Evolutionary conservation across 2,797 vertebrate genomes (phyloP).

Genomic region (Anableps anableps): DNA sequence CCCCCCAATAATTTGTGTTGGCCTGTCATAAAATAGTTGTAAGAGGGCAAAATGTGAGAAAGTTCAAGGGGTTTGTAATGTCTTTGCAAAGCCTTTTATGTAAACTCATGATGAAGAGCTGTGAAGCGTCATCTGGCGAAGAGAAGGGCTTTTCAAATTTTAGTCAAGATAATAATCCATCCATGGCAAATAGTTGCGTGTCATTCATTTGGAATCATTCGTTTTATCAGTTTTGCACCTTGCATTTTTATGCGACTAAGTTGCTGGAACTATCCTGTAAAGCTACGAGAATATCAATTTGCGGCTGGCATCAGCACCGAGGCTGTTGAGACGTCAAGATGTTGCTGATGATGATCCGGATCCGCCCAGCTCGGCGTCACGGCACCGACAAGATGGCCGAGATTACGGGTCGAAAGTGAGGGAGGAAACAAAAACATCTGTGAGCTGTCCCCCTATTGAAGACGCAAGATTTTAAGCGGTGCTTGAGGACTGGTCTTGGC

Average conservation of each 20-base stretch:
- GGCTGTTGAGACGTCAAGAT: constrained; percentile 44
- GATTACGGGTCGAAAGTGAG: constrained; percentile 78
- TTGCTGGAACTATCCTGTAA: not conserved
- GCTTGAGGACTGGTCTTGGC: constrained; percentile 1
- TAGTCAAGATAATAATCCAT: not conserved
- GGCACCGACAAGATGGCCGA: constrained; percentile 85
- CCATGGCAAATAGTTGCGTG: not conserved
- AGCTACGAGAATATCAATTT: not conserved
- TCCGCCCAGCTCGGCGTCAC: constrained; percentile 81
- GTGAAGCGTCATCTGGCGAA: not conserved
- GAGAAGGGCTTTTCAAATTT: not conserved
- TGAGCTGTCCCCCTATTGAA: constrained; percentile 31
- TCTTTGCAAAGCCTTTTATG: not conserved
- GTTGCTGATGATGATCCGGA: constrained; percentile 87
- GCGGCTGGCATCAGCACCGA: constrained; percentile 19
- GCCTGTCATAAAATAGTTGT: not conserved
- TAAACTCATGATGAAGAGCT: not conserved
- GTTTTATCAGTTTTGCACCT: not conserved
- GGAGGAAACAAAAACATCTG: constrained; percentile 76
- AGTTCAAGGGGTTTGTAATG: not conserved
- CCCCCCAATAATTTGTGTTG: not conserved
- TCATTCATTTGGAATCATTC: not conserved
- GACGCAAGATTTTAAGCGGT: constrained; percentile 36
- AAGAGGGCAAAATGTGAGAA: not conserved
- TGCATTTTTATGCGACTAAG: not conserved